Conservation (phyloP, 2,888 invertebrate genomes). For the Drosophila mulleri region DNA sequence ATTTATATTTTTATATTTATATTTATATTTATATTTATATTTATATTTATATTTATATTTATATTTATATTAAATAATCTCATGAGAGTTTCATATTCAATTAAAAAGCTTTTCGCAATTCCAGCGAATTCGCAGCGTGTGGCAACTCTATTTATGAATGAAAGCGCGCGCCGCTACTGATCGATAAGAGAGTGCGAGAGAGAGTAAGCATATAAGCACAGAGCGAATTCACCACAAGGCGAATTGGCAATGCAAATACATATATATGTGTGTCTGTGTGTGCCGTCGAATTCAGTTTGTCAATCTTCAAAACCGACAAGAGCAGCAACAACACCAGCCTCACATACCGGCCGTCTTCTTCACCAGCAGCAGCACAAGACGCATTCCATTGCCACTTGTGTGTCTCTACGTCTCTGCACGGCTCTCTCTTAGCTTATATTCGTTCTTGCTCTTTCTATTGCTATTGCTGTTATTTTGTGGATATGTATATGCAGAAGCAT, state of each 20-base stretch:
- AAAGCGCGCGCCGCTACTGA: conserved; percentile 16
- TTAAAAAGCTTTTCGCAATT: conserved; percentile 18
- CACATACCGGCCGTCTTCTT: conserved; percentile 36
- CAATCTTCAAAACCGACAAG: conserved; percentile 22
- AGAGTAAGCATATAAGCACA: not conserved
- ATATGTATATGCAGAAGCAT: not conserved
- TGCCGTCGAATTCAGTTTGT: conserved; percentile 20
- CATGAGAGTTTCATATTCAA: not conserved
- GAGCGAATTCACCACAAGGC: conserved; percentile 2
- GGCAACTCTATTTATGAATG: conserved; percentile 43
- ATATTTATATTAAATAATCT: too few relatives aligned
- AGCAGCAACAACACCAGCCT: conserved; percentile 22
- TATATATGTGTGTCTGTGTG: not conserved
- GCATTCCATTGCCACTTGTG: conserved; percentile 51
- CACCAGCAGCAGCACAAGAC: conserved; percentile 32
- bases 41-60: not conserved
- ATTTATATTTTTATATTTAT: not conserved
- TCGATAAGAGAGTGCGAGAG: conserved; percentile 10
- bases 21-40: not conserved
- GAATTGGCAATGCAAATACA: conserved; percentile 15
- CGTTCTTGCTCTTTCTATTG: conserved; percentile 12
- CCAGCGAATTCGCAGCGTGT: conserved; percentile 22
- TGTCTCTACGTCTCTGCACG: conserved; percentile 15
- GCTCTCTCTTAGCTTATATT: conserved; percentile 7
- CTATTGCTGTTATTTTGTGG: not conserved